These are phyloP conservation scores for Argopecten irradians DNA, from an alignment of 1,140 invertebrate genomes.

Conservation along the genomic window DNA sequence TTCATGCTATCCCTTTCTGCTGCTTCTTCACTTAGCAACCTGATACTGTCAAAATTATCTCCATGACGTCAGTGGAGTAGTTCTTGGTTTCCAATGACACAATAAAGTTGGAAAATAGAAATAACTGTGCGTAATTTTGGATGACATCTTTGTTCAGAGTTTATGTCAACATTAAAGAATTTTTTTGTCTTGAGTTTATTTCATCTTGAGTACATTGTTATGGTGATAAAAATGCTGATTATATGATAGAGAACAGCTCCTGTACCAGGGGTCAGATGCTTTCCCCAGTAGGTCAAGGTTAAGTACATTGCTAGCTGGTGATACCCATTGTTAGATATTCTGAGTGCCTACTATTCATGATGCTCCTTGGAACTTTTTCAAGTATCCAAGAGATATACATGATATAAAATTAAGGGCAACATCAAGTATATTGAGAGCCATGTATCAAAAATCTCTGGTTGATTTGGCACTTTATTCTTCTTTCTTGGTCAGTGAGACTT, in stretches of 20 bases:
- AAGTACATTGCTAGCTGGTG: background rate
- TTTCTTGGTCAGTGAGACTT: background rate
- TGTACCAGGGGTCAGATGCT: background rate
- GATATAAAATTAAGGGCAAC: background rate
- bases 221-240: background rate
- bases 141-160: background rate
- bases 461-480: background rate
- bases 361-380: background rate
- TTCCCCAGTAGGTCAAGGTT: background rate
- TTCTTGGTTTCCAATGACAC: background rate
- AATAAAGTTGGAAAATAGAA: background rate
- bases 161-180: background rate
- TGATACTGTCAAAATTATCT: background rate
- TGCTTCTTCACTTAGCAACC: background rate
- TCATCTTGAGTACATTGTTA: background rate
- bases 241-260: background rate
- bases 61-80: background rate
- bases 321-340: background rate
- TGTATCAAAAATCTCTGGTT: background rate
- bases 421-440: background rate
- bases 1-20: background rate
- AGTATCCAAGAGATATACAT: background rate
- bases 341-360: background rate
- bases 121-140: background rate
- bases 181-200: background rate